Evolutionary conservation across 2,888 invertebrate species (phyloP).

Genomic region (Isoperla grammatica): DNA sequence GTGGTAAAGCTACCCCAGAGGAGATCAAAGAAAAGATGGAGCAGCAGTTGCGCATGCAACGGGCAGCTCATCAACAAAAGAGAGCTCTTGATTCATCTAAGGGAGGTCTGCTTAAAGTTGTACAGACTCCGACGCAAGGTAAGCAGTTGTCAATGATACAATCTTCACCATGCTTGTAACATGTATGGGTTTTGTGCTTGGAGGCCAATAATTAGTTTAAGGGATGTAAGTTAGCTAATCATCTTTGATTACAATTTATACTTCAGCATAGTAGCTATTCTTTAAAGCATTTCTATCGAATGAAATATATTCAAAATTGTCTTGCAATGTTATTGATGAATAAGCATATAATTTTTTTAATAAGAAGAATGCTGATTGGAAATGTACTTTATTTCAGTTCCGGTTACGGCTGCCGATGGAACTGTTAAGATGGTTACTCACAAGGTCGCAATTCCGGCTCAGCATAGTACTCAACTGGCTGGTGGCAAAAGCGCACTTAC

Average conservation of each 20-base stretch:
- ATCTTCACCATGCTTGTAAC: too few species aligned
- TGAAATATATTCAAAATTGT: too few species aligned
- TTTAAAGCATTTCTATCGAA: too few species aligned
- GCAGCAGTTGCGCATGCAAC: conserved; percentile 79
- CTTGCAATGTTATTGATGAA: too few species aligned
- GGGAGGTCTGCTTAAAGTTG: conserved; percentile 51
- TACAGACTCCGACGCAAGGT: conserved; percentile 54
- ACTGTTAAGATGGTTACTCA: conserved; percentile 57
- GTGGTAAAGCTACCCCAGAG: conserved; percentile 58
- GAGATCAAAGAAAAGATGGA: conserved; percentile 89
- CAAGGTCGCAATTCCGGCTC: conserved; percentile 54
- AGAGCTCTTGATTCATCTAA: conserved; percentile 58
- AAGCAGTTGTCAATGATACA: too few species aligned
- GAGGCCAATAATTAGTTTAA: too few species aligned
- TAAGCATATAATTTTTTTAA: conserved; percentile 43
- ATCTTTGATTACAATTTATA: too few species aligned
- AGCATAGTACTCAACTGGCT: conserved; percentile 38
- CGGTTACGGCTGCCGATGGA: conserved; percentile 53
- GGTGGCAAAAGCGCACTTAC: conserved; percentile 52
- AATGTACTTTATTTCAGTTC: too few species aligned
- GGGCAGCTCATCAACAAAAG: conserved; percentile 86
- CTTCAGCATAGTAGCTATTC: too few species aligned
- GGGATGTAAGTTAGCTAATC: too few species aligned
- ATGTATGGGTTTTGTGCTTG: too few species aligned
- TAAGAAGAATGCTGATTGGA: conserved; percentile 58